Base-by-base conservation (phyloP, 2,888 invertebrate genomes). In the Trichopria drosophilae region DNA sequence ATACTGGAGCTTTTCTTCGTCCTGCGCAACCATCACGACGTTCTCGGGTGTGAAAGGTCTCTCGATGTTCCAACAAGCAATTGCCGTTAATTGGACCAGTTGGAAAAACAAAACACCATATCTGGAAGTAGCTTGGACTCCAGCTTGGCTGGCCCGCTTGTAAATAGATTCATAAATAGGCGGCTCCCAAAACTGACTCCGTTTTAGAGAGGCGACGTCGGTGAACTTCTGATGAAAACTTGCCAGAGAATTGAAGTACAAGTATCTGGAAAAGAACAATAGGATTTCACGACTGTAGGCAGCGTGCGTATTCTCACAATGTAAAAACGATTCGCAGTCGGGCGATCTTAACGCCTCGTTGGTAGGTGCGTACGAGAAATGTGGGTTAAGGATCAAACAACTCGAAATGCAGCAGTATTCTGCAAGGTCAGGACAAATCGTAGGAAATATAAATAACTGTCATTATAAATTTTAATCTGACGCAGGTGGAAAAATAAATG, bases 51-150 rank as follows among this genome's bases (percentile, higher is more conserved):
- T 61, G 53, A 75, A 75, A 20, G 76, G 72, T 42, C 64, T 65
- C 55, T 68, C 68, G 43, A 76, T 75, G 63, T 77, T 74, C 72
- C 76, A 76, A 55, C 76, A 77, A 19, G 73, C 75, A 16, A 78
- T 55, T 2, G 77, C 69, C 22, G 75, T 76, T 53, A 66, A 62
- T 51, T 72, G 65, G 43, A 72, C 73, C 28, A 76, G 68, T 50
- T 76, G 77, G 63, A 76, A 77, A 62, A 75, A 78, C 57, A 77
- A 63, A 32, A 73, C 66, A 9, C 75, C 75, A 10, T 63, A 63
- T 31, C 60, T 65, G 3, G 75, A 75, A 31, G 65, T 74, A 12
- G 75, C 75, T 45, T 75, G 74, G n/a, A 65, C 71, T 20, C 75
- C 75, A 9, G 75, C 73, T 50, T 73, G 74, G 51, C 74, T 75